Evolutionary conservation across 2,888 invertebrate genomes (phyloP).

Genomic region (Thelaira solivaga): DNA sequence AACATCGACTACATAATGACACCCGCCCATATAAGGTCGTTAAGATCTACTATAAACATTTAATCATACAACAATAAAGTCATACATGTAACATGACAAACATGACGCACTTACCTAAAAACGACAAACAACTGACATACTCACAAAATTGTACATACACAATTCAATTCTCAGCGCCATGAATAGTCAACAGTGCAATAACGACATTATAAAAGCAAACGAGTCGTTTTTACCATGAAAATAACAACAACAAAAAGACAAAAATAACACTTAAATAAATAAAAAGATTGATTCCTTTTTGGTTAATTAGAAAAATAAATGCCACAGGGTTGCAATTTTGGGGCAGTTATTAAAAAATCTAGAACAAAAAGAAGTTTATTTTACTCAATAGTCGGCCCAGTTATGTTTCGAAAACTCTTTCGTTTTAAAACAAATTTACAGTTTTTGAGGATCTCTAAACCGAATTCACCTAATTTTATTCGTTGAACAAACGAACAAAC

Average conservation of each 20-base stretch:
- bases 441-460: too few species aligned
- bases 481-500: too few species aligned
- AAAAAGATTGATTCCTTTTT: too few species aligned
- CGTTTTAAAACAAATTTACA: too few species aligned
- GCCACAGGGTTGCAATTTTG: too few species aligned
- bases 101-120: constrained; percentile 60
- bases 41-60: constrained; percentile 59
- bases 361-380: too few species aligned
- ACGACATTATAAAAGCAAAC: constrained; percentile 17
- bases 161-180: constrained; percentile 38
- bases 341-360: too few species aligned
- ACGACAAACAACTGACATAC: constrained; percentile 60
- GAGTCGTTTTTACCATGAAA: background rate
- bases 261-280: too few species aligned
- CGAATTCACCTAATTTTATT: too few species aligned
- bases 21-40: constrained; percentile 61
- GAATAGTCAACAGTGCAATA: constrained; percentile 34
- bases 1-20: constrained; percentile 60
- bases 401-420: too few species aligned
- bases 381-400: too few species aligned
- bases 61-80: constrained; percentile 50
- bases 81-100: constrained; percentile 58
- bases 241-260: background rate
- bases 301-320: too few species aligned
- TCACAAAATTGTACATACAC: constrained; percentile 45